Evolutionary conservation across 2,888 invertebrate genomes (phyloP), one percentile per base, ranked within the genome.

Genomic region (Marasmarcha lunaedactyla): DNA sequence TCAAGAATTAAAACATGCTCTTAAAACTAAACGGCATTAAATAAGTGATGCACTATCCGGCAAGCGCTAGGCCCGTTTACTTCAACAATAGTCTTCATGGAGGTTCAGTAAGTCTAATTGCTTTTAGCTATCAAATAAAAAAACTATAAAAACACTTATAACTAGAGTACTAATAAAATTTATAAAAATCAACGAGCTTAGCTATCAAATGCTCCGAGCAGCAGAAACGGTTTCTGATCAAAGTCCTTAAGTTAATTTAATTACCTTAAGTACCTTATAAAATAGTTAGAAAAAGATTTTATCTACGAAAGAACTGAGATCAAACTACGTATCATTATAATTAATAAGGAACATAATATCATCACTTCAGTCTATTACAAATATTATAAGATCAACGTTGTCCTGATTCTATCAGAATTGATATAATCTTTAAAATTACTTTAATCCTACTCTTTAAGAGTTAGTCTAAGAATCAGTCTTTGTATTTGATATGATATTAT

Each of bases 1-100:
- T 73, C 66, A 71, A 65, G 72, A 68, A 70, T 71, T 78, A 79
- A 79, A 79, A 77, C 79, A 79, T 79, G 79, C 79, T 63, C 59
- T 49, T 46, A 48, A 39, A 46, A 15, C 35, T 38, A 37, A 35
- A 37, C 34, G 30, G 30, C n/a, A n/a, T 30, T 30, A 30, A 2
- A 4, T 30, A n/a, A 30, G 2, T 14, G 7, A 20, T 7, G 20
- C 20, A 7, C 20, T 20, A 5, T 7, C 3, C 7, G 3, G 20
- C 20, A 3, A 20, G 20, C 20, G 36, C 55, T 51, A 15, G 54
- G 64, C 67, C 63, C 41, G 70, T 76, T 81, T 70, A 79, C 78
- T 74, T 71, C 81, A 83, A 81, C 81, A 79, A 79, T 69, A 66
- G 62, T 63, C 63, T 65, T 51, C 20, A 36, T 13, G 37, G 64